These are phyloP conservation scores for Protobothrops mucrosquamatus DNA, from an alignment of 2,113 vertebrate genomes.

Conservation along the genomic window DNA sequence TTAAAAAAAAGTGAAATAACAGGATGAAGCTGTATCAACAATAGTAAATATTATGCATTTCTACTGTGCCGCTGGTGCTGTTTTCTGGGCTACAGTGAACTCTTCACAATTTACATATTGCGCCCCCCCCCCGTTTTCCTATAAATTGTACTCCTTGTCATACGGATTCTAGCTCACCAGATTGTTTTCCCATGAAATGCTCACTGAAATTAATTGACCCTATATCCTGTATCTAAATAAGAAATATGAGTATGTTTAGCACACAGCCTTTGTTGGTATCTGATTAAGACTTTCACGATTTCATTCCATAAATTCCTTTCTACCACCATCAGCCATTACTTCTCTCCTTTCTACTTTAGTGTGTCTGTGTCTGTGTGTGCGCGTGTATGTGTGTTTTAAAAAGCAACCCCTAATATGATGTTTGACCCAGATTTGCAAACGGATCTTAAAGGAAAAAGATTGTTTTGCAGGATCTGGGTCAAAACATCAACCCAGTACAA, in stretches of 20 bases:
- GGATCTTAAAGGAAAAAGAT: constrained; percentile 42
- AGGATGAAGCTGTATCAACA: neutral
- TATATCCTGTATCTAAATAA: constrained; percentile 17
- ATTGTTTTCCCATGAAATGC: neutral
- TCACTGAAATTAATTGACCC: neutral
- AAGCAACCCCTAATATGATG: neutral
- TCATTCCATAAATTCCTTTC: constrained; percentile 66
- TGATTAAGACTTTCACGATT: constrained; percentile 55
- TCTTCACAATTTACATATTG: neutral
- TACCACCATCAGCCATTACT: constrained; percentile 50
- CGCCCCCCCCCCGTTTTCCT: neutral
- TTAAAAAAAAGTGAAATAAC: neutral
- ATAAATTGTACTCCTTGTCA: neutral
- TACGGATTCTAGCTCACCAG: neutral
- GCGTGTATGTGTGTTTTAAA: neutral
- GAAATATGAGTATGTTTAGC: constrained; percentile 54
- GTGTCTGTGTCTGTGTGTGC: neutral
- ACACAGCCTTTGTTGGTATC: constrained; percentile 32
- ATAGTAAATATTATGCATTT: neutral
- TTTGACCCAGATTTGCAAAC: constrained; percentile 24
- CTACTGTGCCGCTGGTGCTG: neutral
- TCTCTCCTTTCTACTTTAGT: neutral
- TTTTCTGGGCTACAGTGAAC: neutral
- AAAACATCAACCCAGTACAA: constrained; percentile 28
- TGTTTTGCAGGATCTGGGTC: constrained; percentile 21